These are phyloP conservation scores for Probaryconus sp. DNA, from an alignment of 1,140 invertebrate species.

Conservation along the genomic window DNA sequence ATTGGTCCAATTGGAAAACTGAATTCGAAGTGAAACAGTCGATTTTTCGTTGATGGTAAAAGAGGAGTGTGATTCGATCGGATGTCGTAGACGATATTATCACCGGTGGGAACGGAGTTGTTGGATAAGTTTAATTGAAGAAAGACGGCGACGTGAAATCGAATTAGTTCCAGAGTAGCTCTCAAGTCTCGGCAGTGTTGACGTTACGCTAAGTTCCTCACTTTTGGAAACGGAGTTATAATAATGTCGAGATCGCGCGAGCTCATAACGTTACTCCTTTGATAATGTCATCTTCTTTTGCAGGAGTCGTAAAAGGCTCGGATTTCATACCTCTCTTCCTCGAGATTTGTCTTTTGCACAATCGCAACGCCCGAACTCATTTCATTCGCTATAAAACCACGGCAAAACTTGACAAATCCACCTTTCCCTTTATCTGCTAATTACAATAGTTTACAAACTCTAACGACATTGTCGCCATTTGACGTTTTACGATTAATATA, in stretches of 20 bases:
- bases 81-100: slow-evolving; percentile 55
- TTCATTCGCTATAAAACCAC: slow-evolving; percentile 22
- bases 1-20: too few relatives aligned
- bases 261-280: slow-evolving; percentile 11
- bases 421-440: slow-evolving; percentile 11
- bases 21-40: slow-evolving; percentile 26
- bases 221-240: slow-evolving; percentile 41
- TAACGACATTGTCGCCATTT: slow-evolving; percentile 23
- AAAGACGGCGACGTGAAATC: slow-evolving; percentile 53
- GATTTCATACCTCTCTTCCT: slow-evolving; percentile 4
- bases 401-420: slow-evolving; percentile 24
- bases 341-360: slow-evolving; percentile 20
- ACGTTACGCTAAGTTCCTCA: slow-evolving; percentile 30
- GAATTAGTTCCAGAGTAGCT: slow-evolving; percentile 55
- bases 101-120: slow-evolving; percentile 41
- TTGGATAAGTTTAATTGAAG: slow-evolving; percentile 60
- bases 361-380: slow-evolving; percentile 12
- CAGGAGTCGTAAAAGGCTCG: slow-evolving; percentile 8
- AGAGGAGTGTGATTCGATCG: slow-evolving; percentile 46
- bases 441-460: slow-evolving; percentile 33
- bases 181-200: slow-evolving; percentile 36
- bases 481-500: slow-evolving; percentile 34
- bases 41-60: slow-evolving; percentile 35
- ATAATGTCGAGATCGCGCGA: slow-evolving; percentile 27
- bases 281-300: slow-evolving; percentile 26